phyloP scores from a whole-genome alignment of 1,140 invertebrate species.

The Zaprionus africanus region DNA sequence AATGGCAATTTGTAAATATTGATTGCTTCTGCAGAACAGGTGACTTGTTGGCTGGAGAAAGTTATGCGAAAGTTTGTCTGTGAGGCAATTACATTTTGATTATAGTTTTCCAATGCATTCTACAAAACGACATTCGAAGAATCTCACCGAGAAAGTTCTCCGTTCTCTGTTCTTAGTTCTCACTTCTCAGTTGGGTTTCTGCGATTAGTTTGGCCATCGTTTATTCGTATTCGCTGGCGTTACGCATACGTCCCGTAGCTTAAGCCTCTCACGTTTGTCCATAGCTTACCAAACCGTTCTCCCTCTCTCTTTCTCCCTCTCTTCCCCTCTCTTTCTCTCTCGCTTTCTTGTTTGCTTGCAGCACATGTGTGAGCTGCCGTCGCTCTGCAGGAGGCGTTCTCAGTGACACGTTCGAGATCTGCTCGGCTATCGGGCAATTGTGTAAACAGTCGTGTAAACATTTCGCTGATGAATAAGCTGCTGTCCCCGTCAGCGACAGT shows the following conservation, averaged over 20 bases:
- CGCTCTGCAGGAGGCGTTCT: conserved; percentile 10
- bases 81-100: conserved; percentile 36
- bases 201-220: background rate
- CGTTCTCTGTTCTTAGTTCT: background rate
- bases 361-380: conserved; percentile 36
- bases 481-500: conserved; percentile 17
- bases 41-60: conserved; percentile 21
- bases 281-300: background rate
- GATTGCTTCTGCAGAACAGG: conserved; percentile 52
- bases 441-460: conserved; percentile 55
- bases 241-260: conserved; percentile 45
- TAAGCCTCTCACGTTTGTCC: conserved; percentile 1
- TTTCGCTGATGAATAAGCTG: conserved; percentile 39
- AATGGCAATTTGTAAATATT: conserved; percentile 62
- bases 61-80: conserved; percentile 23
- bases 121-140: background rate
- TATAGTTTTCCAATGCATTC: conserved; percentile 8
- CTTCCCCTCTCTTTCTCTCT: background rate
- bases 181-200: background rate
- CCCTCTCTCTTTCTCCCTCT: background rate
- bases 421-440: conserved; percentile 24
- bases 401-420: conserved; percentile 30
- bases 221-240: background rate
- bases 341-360: conserved; percentile 36
- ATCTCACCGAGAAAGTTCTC: background rate